Evolutionary conservation across 2,888 invertebrate genomes (phyloP).

Genomic region (Agrotis exclamationis): DNA sequence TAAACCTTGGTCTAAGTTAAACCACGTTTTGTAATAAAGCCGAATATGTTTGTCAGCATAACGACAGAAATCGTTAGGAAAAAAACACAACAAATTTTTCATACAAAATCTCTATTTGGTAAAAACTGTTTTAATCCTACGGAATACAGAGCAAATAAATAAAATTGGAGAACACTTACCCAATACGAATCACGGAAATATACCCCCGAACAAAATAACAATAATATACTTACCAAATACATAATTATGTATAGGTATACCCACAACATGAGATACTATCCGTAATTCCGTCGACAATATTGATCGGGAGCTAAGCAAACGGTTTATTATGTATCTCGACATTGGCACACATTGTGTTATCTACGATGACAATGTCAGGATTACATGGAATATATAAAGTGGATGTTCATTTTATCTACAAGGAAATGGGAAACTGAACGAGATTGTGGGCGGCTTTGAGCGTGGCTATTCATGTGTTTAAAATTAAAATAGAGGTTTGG

Average conservation of each 20-base stretch:
- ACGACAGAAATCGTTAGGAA: too few species aligned
- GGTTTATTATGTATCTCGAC: slow-evolving; percentile 59
- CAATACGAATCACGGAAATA: not conserved
- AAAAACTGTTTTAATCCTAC: not conserved
- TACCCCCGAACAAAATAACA: slow-evolving; percentile 6
- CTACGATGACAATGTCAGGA: slow-evolving; percentile 51
- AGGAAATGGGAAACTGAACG: slow-evolving; percentile 40
- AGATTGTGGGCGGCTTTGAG: slow-evolving; percentile 34
- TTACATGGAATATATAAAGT: slow-evolving; percentile 53
- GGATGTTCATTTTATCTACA: slow-evolving; percentile 45
- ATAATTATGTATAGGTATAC: not conserved
- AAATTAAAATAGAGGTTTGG: slow-evolving; percentile 30
- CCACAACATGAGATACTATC: slow-evolving; percentile 14
- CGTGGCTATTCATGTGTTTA: slow-evolving; percentile 24
- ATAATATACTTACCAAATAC: not conserved
- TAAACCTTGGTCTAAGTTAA: too few species aligned
- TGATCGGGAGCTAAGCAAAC: slow-evolving; percentile 59
- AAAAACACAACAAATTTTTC: too few species aligned
- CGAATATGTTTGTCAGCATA: too few species aligned
- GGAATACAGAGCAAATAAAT: not conserved
- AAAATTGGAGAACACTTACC: not conserved
- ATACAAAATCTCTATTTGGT: too few species aligned
- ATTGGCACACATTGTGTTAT: slow-evolving; percentile 57
- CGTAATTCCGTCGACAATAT: slow-evolving; percentile 50
- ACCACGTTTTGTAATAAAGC: too few species aligned